These are phyloP conservation scores for Tanytarsus gracilentus DNA, from an alignment of 2,888 invertebrate species.

Conservation along the genomic window DNA sequence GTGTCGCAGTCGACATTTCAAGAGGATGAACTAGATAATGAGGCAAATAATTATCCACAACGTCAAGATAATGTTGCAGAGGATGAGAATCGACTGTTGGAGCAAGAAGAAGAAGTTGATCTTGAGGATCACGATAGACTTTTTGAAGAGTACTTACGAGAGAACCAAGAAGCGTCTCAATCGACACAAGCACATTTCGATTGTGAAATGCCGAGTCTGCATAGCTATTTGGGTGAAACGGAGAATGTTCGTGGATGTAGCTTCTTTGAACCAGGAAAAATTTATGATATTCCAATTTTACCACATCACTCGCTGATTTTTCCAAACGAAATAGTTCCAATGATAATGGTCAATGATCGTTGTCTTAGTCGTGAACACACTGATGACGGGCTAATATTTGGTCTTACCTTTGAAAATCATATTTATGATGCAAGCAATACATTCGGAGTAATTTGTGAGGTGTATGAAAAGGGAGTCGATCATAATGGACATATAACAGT, in stretches of 20 bases:
- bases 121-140: not conserved
- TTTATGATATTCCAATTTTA: constrained; percentile 50
- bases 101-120: not conserved
- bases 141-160: constrained; percentile 48
- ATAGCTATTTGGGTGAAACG: constrained; percentile 41
- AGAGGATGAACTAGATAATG: constrained; percentile 16
- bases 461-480: constrained; percentile 41
- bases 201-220: constrained; percentile 12
- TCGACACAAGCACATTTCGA: constrained; percentile 4
- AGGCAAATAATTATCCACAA: not conserved
- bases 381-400: constrained; percentile 39
- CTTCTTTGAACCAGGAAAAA: constrained; percentile 49
- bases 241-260: constrained; percentile 57
- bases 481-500: constrained; percentile 46
- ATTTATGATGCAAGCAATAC: constrained; percentile 32
- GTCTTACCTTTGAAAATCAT: constrained; percentile 39
- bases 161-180: constrained; percentile 36
- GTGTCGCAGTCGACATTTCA: not conserved
- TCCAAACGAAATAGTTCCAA: constrained; percentile 71
- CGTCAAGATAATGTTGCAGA: not conserved
- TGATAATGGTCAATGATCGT: constrained; percentile 48
- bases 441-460: constrained; percentile 43
- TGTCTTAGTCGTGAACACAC: constrained; percentile 35
- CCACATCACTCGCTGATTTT: constrained; percentile 56
- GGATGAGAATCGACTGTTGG: not conserved